Evolutionary conservation across 1,140 invertebrate genomes (phyloP).

Genomic region (Sarcophaga bullata): DNA sequence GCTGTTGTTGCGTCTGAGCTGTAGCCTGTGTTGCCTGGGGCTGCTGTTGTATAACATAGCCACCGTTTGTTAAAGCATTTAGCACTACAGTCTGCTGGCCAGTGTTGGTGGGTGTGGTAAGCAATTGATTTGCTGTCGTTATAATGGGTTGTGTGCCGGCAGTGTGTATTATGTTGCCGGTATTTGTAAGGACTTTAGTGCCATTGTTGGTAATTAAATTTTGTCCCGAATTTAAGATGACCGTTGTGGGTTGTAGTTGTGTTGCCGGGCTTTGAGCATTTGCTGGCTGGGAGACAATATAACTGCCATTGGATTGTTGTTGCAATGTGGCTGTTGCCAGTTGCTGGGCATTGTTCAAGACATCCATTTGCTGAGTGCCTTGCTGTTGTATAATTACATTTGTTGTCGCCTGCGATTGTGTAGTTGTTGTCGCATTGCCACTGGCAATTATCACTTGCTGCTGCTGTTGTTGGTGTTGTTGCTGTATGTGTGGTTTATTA

Average conservation of each 20-base stretch:
- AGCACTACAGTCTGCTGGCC: constrained; percentile 67
- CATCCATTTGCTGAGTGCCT: constrained; percentile 38
- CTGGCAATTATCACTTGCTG: constrained; percentile 42
- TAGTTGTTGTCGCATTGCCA: constrained; percentile 35
- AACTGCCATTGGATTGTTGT: constrained; percentile 53
- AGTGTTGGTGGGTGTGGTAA: constrained; percentile 65
- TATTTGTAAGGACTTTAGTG: constrained; percentile 41
- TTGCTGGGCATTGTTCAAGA: constrained; percentile 38
- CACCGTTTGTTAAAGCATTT: constrained; percentile 82
- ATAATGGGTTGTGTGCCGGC: constrained; percentile 64
- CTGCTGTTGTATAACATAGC: constrained; percentile 81
- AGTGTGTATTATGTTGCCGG: constrained; percentile 44
- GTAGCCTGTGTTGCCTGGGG: constrained; percentile 61
- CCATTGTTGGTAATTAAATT: constrained; percentile 46
- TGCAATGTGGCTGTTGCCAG: constrained; percentile 36
- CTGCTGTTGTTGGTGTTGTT: constrained; percentile 38
- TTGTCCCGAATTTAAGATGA: constrained; percentile 55
- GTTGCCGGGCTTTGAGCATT: constrained; percentile 16
- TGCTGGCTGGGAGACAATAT: constrained; percentile 53
- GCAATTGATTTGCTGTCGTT: constrained; percentile 49
- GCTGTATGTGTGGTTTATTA: constrained; percentile 51
- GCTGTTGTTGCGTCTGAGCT: constrained; percentile 71
- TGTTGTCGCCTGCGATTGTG: constrained; percentile 45
- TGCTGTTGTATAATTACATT: constrained; percentile 46
- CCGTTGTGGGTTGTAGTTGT: constrained; percentile 48